phyloP scores from a whole-genome alignment of 92 coral and sea anemone species.

The Parazoanthus swiftii region DNA sequence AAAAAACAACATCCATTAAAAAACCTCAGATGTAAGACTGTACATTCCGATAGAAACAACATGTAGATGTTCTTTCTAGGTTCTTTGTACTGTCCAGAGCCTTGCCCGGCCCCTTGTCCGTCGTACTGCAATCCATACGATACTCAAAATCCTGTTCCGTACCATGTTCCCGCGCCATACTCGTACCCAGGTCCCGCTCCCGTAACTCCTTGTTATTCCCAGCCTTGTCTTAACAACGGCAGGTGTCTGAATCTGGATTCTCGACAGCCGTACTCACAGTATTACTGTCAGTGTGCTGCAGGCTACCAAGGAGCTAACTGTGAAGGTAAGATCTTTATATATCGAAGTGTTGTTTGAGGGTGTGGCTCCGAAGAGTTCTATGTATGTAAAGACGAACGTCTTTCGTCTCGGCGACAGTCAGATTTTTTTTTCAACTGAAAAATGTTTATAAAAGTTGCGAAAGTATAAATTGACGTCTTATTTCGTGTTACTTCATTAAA shows the following conservation, averaged over 20 bases:
- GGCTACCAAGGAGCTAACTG: slow-evolving; percentile 45
- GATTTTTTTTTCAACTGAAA: too few relatives aligned
- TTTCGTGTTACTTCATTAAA: too few relatives aligned
- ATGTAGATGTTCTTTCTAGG: not conserved
- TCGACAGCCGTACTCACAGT: slow-evolving; percentile 24
- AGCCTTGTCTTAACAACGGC: slow-evolving; percentile 5
- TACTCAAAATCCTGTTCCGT: not conserved
- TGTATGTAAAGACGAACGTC: too few relatives aligned
- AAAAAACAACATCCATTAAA: not conserved
- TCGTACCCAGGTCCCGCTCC: slow-evolving; percentile 15
- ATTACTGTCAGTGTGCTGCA: slow-evolving; percentile 33
- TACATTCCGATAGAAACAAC: not conserved
- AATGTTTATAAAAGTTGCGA: too few relatives aligned
- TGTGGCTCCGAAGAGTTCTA: not conserved
- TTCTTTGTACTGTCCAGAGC: slow-evolving; percentile 11
- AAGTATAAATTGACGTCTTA: too few relatives aligned
- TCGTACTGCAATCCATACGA: not conserved
- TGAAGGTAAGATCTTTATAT: slow-evolving; percentile 22
- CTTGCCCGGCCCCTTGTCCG: slow-evolving; percentile 25
- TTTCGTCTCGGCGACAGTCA: too few relatives aligned
- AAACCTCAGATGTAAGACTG: not conserved
- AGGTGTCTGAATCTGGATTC: slow-evolving; percentile 47
- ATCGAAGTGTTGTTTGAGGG: not conserved
- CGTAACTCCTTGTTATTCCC: slow-evolving; percentile 26
- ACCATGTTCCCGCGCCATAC: not conserved